These are phyloP conservation scores for Bombus haemorrhoidalis DNA, from an alignment of 1,140 invertebrate species.

Conservation along the genomic window DNA sequence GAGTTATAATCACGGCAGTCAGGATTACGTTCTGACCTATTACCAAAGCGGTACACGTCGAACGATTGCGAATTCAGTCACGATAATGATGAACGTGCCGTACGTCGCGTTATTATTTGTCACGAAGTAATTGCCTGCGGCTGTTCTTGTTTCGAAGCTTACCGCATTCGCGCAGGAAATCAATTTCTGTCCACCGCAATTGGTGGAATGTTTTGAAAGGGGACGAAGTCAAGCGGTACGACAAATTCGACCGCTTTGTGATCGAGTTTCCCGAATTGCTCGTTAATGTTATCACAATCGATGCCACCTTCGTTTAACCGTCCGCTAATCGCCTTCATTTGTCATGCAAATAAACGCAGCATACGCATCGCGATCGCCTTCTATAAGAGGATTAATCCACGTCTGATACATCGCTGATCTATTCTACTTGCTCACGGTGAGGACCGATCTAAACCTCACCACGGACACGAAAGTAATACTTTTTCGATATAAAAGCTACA, in stretches of 20 bases:
- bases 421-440: neutral
- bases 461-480: neutral
- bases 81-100: constrained; percentile 43
- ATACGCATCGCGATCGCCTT: neutral
- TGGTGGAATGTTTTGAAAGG: constrained; percentile 40
- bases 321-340: constrained; percentile 3
- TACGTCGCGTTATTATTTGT: constrained; percentile 44
- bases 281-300: constrained; percentile 30
- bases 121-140: constrained; percentile 49
- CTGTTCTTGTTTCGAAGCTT: constrained; percentile 47
- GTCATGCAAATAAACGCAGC: constrained; percentile 1
- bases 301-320: constrained; percentile 5
- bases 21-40: neutral
- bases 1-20: neutral
- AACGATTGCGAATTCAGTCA: neutral
- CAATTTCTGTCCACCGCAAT: constrained; percentile 47
- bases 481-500: neutral
- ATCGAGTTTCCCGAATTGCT: constrained; percentile 25
- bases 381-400: neutral
- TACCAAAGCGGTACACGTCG: constrained; percentile 6
- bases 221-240: constrained; percentile 6
- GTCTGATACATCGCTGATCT: neutral
- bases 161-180: constrained; percentile 45
- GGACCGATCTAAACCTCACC: neutral
- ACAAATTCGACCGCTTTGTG: constrained; percentile 27